Evolutionary conservation across 2,888 invertebrate genomes (phyloP).

Genomic region (Selenia dentaria): DNA sequence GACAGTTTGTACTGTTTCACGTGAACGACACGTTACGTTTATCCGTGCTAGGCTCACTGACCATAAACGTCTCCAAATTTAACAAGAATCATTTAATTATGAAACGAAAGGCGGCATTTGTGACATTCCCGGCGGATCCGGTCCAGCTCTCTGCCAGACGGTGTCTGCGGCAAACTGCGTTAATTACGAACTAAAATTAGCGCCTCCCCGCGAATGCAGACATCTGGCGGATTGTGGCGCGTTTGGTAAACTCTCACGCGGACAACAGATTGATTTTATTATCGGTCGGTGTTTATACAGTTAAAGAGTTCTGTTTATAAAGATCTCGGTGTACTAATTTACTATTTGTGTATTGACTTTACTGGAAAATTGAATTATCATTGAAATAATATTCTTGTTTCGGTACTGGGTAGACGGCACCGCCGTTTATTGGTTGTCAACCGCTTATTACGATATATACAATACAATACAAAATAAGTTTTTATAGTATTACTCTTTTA

Average conservation of each 20-base stretch:
- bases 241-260: constrained; percentile 31
- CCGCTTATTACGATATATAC: too few relatives aligned
- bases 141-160: background rate
- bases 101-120: background rate
- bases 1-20: too few relatives aligned
- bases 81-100: background rate
- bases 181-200: constrained; percentile 41
- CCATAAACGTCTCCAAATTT: background rate
- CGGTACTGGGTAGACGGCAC: too few relatives aligned
- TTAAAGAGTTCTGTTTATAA: constrained; percentile 6
- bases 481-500: too few relatives aligned
- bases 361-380: too few relatives aligned
- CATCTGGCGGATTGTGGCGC: constrained; percentile 30
- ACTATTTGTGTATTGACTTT: too few relatives aligned
- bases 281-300: constrained; percentile 19
- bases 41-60: too few relatives aligned
- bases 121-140: background rate
- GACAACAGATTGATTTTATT: constrained; percentile 28
- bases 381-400: too few relatives aligned
- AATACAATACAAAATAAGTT: too few relatives aligned
- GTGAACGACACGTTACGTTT: too few relatives aligned
- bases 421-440: too few relatives aligned
- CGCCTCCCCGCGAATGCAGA: constrained; percentile 33
- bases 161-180: constrained; percentile 12
- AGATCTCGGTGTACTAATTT: background rate